phyloP scores from a whole-genome alignment of 2,113 vertebrate genomes.

The Muntiacus reevesi region DNA sequence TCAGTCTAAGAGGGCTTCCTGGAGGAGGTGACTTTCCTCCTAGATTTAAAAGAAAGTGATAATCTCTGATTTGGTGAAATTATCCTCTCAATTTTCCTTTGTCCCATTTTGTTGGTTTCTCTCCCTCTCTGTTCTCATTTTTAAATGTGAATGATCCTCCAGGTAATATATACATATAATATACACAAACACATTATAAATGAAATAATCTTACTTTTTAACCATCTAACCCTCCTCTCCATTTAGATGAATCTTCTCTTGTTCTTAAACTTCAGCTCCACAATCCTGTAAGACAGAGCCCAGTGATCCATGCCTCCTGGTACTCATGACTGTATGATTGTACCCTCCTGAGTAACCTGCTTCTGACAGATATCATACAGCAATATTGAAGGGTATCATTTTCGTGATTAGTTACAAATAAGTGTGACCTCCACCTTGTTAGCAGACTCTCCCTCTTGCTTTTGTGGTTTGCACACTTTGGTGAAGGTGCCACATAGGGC shows the following conservation, averaged over 20 bases:
- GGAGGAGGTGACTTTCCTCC: not conserved
- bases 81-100: not conserved
- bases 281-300: not conserved
- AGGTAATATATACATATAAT: not conserved
- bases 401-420: not conserved
- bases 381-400: not conserved
- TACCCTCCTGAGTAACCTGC: not conserved
- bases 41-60: constrained; percentile 1
- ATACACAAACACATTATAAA: not conserved
- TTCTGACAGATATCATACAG: not conserved
- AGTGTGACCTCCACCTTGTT: not conserved
- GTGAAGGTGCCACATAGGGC: not conserved
- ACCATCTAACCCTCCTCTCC: not conserved
- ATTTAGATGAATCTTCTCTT: not conserved
- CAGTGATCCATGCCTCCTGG: not conserved
- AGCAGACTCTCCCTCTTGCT: not conserved
- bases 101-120: not conserved
- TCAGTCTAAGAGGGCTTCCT: not conserved
- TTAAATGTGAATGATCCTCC: not conserved
- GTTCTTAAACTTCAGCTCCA: not conserved
- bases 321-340: not conserved
- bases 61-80: not conserved
- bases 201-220: not conserved
- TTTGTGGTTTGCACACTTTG: not conserved
- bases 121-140: not conserved